These are phyloP conservation scores for Coregonus ussuriensis DNA, from an alignment of 2,797 vertebrate species.

Conservation along the genomic window DNA sequence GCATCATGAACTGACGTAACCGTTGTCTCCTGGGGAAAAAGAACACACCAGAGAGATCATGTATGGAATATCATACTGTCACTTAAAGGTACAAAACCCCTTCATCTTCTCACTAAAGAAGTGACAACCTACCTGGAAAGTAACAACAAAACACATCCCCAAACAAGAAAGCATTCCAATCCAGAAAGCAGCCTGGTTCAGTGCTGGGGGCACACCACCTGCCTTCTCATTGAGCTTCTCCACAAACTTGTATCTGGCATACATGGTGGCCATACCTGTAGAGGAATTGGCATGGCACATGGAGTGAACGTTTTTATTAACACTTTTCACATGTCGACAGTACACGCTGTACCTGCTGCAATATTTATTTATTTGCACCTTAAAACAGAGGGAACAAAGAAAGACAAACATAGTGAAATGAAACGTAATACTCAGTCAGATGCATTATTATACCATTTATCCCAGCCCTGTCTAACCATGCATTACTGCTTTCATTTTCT, in stretches of 20 bases:
- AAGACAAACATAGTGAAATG: too few relatives aligned
- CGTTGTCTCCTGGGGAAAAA: conserved; percentile 77
- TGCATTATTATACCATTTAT: too few relatives aligned
- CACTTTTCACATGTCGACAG: not conserved
- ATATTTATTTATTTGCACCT: not conserved
- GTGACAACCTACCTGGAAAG: conserved; percentile 86
- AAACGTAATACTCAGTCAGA: too few relatives aligned
- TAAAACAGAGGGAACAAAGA: too few relatives aligned
- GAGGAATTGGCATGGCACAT: conserved; percentile 10
- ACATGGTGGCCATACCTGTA: conserved; percentile 85
- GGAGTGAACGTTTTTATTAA: not conserved
- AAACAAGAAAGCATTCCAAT: conserved; percentile 82
- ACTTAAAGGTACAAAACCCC: too few relatives aligned
- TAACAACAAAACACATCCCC: conserved; percentile 91
- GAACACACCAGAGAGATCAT: not conserved
- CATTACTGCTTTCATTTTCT: conserved; percentile 59
- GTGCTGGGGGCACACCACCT: conserved; percentile 33
- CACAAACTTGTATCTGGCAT: conserved; percentile 86
- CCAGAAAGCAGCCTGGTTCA: conserved; percentile 75
- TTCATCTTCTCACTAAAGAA: too few relatives aligned
- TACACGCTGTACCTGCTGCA: not conserved
- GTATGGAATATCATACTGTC: too few relatives aligned
- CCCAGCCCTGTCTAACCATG: not conserved
- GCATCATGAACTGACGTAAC: conserved; percentile 78
- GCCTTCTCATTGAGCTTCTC: conserved; percentile 76